These are phyloP conservation scores for Phalacrocorax pelagicus DNA, from an alignment of 2,113 vertebrate genomes.

Conservation along the genomic window DNA sequence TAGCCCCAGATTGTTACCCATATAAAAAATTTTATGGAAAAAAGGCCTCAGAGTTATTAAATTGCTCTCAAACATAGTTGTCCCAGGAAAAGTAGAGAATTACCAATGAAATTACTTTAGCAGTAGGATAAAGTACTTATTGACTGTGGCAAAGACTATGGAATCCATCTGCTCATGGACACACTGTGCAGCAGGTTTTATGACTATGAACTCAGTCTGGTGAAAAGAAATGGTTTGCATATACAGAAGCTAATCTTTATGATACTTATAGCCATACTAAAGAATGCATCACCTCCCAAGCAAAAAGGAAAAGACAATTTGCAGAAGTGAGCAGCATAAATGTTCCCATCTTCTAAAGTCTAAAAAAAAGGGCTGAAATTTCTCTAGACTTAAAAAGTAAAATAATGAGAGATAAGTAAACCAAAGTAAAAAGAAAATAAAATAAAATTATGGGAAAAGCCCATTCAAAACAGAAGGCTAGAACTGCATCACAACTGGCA, in stretches of 20 bases:
- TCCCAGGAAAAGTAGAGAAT: neutral
- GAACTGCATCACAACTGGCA: neutral
- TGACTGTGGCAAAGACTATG: neutral
- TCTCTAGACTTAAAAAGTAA: neutral
- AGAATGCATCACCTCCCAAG: neutral
- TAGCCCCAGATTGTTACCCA: neutral
- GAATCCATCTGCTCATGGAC: neutral
- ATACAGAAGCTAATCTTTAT: neutral
- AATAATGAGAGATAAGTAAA: neutral
- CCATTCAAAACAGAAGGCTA: neutral
- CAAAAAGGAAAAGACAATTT: neutral
- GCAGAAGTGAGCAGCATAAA: neutral
- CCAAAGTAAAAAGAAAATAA: neutral
- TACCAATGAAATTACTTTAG: neutral
- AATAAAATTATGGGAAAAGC: rapidly evolving
- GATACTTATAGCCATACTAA: neutral
- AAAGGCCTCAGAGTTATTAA: neutral
- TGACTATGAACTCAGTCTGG: neutral
- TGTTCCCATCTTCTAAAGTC: neutral
- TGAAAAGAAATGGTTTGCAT: neutral
- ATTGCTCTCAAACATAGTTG: neutral
- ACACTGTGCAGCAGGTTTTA: neutral
- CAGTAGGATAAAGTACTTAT: neutral
- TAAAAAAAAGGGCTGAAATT: neutral
- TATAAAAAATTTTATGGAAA: neutral